Conservation (phyloP, 2,888 invertebrate genomes). For the Oxycera nigricornis region DNA sequence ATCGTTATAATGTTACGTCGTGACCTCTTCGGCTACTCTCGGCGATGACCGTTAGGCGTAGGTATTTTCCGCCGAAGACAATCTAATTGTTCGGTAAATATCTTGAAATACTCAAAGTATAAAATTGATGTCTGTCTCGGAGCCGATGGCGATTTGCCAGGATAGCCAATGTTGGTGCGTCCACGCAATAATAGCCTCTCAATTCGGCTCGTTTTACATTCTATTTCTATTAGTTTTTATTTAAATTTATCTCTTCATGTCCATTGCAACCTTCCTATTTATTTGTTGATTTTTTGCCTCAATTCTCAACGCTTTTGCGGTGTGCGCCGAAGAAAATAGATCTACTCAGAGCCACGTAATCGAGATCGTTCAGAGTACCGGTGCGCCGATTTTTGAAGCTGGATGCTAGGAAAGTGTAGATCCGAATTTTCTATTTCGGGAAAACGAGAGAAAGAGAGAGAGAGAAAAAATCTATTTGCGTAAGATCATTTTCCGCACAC, state of each 20-base stretch:
- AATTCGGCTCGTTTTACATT: constrained; percentile 14
- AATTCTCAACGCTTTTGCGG: too few species aligned
- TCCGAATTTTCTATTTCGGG: constrained; percentile 49
- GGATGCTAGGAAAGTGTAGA: constrained; percentile 34
- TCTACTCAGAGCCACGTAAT: constrained; percentile 24
- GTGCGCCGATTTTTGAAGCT: constrained; percentile 11
- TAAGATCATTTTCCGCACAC: constrained; percentile 41
- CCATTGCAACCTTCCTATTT: neutral
- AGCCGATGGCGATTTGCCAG: too few species aligned
- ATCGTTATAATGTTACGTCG: too few species aligned
- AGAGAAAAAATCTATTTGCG: constrained; percentile 49
- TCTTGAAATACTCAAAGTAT: neutral
- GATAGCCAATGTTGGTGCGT: too few species aligned
- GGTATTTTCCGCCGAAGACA: constrained; percentile 12
- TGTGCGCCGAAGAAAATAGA: constrained; percentile 8
- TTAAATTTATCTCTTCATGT: constrained; percentile 8
- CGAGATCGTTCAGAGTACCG: neutral
- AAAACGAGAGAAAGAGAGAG: too few species aligned
- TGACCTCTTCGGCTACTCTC: too few species aligned
- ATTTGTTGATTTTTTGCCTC: too few species aligned
- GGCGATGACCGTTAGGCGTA: constrained; percentile 31
- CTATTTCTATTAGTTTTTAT: neutral
- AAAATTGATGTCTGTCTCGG: too few species aligned
- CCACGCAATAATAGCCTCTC: constrained; percentile 23
- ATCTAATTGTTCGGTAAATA: constrained; percentile 4